Percentiles rank a stretch among this genome's conserved stretches.
Evolutionary conservation across 2,113 vertebrate species (phyloP).

Genomic region (Poecilia latipinna): DNA sequence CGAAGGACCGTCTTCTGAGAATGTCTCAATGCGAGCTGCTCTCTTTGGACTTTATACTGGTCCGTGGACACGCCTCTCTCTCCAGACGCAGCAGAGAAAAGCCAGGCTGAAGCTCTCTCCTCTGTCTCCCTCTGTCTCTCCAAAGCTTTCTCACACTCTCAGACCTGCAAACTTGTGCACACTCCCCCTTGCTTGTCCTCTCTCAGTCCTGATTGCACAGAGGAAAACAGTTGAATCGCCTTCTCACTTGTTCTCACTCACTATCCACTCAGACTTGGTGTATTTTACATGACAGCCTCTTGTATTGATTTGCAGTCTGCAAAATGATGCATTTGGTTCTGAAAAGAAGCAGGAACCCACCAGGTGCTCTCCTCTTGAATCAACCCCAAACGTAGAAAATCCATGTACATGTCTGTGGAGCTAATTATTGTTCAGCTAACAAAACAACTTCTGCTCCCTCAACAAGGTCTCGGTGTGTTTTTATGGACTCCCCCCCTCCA

Average conservation of each 20-base stretch:
- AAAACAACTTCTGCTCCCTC: slow-evolving; percentile 1
- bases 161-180: slow-evolving; percentile 43
- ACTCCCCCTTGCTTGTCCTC: slow-evolving; percentile 53
- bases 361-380: slow-evolving; percentile 29
- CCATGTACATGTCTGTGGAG: neutral
- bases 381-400: slow-evolving; percentile 7
- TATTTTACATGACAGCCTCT: neutral
- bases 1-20: slow-evolving; percentile 64
- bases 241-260: slow-evolving; percentile 20
- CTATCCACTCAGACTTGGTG: neutral
- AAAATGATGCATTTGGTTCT: slow-evolving; percentile 12
- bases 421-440: neutral
- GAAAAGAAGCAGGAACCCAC: neutral
- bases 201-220: slow-evolving; percentile 52
- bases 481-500: neutral
- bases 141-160: slow-evolving; percentile 43
- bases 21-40: slow-evolving; percentile 68
- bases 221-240: slow-evolving; percentile 18
- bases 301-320: slow-evolving; percentile 8
- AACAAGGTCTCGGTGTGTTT: slow-evolving; percentile 21
- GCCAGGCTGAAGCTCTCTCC: slow-evolving; percentile 67
- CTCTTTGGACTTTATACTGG: slow-evolving; percentile 82
- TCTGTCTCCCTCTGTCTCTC: slow-evolving; percentile 53
- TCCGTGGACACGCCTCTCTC: slow-evolving; percentile 77
- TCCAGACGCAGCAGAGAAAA: slow-evolving; percentile 74